Percentiles rank a stretch among this genome's conserved stretches.
These are phyloP conservation scores for Halocynthia roretzi DNA, from an alignment of 23 tunicate species.

Conservation along the genomic window DNA sequence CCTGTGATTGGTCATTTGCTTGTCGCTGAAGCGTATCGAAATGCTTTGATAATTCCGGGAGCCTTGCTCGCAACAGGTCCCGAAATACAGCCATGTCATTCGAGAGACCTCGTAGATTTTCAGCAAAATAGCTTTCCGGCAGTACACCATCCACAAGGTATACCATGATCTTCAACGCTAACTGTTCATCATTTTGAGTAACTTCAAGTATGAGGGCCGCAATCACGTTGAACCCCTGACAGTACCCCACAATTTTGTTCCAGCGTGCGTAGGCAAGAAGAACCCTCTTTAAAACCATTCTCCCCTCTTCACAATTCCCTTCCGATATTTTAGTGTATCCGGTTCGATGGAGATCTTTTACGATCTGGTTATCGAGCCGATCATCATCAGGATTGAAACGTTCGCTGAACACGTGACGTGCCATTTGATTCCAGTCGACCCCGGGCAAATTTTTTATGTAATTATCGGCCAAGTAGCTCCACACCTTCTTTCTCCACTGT, in stretches of 20 bases:
- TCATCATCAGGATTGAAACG: slow-evolving; percentile 75
- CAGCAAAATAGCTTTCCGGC: slow-evolving; percentile 87
- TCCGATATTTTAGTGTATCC: slow-evolving; percentile 63
- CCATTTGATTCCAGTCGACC: slow-evolving; percentile 13
- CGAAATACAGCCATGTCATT: slow-evolving; percentile 97
- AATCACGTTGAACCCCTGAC: slow-evolving; percentile 96
- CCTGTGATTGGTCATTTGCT: slow-evolving; percentile 57
- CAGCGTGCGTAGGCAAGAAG: slow-evolving; percentile 93
- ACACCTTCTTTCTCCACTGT: slow-evolving; percentile 82
- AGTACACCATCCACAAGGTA: slow-evolving; percentile 77
- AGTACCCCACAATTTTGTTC: slow-evolving; percentile 89
- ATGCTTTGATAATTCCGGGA: slow-evolving; percentile 65
- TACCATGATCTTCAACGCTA: slow-evolving; percentile 86
- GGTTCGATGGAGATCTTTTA: slow-evolving; percentile 94
- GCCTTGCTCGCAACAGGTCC: slow-evolving; percentile 52
- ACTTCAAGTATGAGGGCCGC: slow-evolving; percentile 84
- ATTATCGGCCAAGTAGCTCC: slow-evolving; percentile 72
- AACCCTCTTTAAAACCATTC: slow-evolving; percentile 75
- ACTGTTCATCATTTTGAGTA: slow-evolving; percentile 57
- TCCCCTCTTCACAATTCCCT: slow-evolving; percentile 41
- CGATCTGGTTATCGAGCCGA: slow-evolving; percentile 93
- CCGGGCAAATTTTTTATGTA: slow-evolving; percentile 39
- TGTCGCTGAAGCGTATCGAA: slow-evolving; percentile 67
- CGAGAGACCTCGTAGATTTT: slow-evolving; percentile 83
- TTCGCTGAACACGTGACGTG: slow-evolving; percentile 64